Base-by-base conservation (phyloP, 2,888 invertebrate genomes). In the Calameuta pallipes region DNA sequence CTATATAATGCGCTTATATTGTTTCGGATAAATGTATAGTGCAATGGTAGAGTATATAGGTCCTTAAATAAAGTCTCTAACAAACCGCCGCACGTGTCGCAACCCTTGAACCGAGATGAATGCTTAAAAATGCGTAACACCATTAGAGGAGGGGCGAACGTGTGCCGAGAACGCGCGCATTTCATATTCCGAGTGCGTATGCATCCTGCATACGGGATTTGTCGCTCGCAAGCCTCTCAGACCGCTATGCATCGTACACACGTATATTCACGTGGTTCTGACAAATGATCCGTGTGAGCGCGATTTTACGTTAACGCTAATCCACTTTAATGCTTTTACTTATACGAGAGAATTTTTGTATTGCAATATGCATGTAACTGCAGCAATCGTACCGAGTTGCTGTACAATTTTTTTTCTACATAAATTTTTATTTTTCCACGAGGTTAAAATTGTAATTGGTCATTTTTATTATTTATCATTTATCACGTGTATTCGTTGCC, bases 121-220 rank as follows among this genome's bases (percentile, higher is more conserved):
- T 79, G 76, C 76, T 79, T 74, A 79, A 79, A 79, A 79, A 76
- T 79, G 79, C 79, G 79, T 79, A 79, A 79, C 79, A 76, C 76
- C 70, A 76, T 79, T 79, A 79, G 73, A 34, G 30, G 76, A 37
- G 73, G 79, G 75, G 36, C 6, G 74, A 74, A 76, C 79, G 79
- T 76, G 79, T 79, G 79, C 76, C 76, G 76, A 30, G 30, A 76
- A 76, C 68, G 34, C 30, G 74, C 74, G 36, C 68, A 41, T 74
- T 79, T 76, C 76, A 79, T 79, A 79, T 76, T 79, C 79, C 76
- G 76, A 31, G 76, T 71, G 76, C 76, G 78, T 11, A 36, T 74
- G 74, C 74, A 71, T 11, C 31, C 15, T 34, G 71, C 71, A 34
- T 71, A 33, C 34, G 68, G 78, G 78, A 78, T 78, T 78, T 76